These are phyloP conservation scores for Montipora cactus DNA, from an alignment of 64 coral and sea anemone genomes.

Conservation along the genomic window DNA sequence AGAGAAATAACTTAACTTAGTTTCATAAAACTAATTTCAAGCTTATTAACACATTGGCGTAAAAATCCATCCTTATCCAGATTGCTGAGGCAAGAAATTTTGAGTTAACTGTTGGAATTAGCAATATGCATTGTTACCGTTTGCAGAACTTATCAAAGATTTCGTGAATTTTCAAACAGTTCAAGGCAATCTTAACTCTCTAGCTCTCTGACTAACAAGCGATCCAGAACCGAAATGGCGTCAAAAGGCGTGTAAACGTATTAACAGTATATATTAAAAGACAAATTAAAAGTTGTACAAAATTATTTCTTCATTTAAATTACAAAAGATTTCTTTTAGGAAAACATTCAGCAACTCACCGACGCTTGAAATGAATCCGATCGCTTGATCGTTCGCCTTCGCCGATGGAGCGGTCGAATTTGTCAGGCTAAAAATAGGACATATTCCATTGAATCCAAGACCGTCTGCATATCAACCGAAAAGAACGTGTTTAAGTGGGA, in stretches of 20 bases:
- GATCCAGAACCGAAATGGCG: not conserved
- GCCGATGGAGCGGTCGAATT: not conserved
- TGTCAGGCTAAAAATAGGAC: slow-evolving; percentile 21
- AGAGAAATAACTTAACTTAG: too few species aligned
- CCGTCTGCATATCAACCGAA: not conserved
- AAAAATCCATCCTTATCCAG: too few species aligned
- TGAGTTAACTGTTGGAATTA: too few species aligned
- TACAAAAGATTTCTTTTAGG: not conserved
- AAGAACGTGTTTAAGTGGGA: not conserved
- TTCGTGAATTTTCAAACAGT: not conserved
- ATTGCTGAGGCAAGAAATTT: too few species aligned
- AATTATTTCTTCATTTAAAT: not conserved
- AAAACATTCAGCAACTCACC: slow-evolving; percentile 1
- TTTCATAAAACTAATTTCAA: too few species aligned
- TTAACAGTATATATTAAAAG: not conserved
- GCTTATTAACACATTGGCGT: too few species aligned
- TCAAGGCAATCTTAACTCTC: too few species aligned
- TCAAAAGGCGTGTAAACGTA: not conserved
- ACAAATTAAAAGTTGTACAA: not conserved
- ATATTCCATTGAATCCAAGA: not conserved
- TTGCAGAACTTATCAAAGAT: not conserved
- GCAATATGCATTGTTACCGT: too few species aligned
- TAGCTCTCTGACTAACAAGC: too few species aligned
- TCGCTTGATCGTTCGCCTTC: slow-evolving; percentile 26
- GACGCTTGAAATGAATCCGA: slow-evolving; percentile 10